Conservation (phyloP, 2,797 vertebrate species). For the Anguilla anguilla region DNA sequence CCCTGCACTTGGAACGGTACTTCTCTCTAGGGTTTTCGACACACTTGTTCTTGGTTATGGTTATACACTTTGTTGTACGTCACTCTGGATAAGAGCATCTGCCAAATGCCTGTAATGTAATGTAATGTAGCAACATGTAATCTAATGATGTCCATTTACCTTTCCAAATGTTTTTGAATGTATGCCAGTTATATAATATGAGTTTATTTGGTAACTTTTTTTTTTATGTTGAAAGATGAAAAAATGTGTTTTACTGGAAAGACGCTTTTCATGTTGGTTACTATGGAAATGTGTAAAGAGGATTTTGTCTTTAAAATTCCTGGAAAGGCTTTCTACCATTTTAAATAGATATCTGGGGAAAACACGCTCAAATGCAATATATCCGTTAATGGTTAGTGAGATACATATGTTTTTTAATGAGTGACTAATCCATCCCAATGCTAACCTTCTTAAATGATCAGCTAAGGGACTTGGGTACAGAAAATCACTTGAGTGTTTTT, state of each 20-base stretch:
- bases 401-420: slow-evolving; percentile 68
- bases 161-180: background rate
- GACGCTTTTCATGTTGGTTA: slow-evolving; percentile 23
- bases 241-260: slow-evolving; percentile 18
- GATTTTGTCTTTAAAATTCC: slow-evolving; percentile 52
- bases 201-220: background rate
- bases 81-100: no score
- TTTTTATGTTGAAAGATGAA: background rate
- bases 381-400: slow-evolving; percentile 66
- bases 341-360: slow-evolving; percentile 44
- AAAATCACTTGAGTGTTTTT: background rate
- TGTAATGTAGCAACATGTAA: no score
- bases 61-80: no score
- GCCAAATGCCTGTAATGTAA: no score
- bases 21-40: no score
- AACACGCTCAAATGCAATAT: slow-evolving; percentile 62
- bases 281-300: slow-evolving; percentile 56
- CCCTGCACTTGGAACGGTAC: no score
- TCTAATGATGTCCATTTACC: no score
- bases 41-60: no score
- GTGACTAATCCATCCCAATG: slow-evolving; percentile 60
- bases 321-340: slow-evolving; percentile 56
- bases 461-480: slow-evolving; percentile 3
- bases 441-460: slow-evolving; percentile 70
- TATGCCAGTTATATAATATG: background rate